Conservation (phyloP, 2,113 vertebrate genomes). For the human (Homo sapiens) region GRCh38 chr18:56972501-56973000, state of each 20-base stretch:
- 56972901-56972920: too few species aligned
- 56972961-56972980: too few species aligned
- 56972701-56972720: neutral
- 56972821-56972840: neutral
- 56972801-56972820: neutral
- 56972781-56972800: neutral
- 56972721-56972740: constrained; percentile 51
- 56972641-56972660: neutral
- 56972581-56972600: constrained; percentile 61
- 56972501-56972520: constrained; percentile 48
- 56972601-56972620: constrained; percentile 64
- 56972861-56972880: too few species aligned
- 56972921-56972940: too few species aligned
- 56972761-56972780: neutral
- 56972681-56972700: constrained; percentile 32
- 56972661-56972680: constrained; percentile 18
- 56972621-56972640: constrained; percentile 29
- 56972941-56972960: too few species aligned
- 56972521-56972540: constrained; percentile 42
- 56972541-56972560: constrained; percentile 28
- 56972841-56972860: too few species aligned
- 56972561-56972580: constrained; percentile 9
- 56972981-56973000: too few species aligned
- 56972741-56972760: neutral
- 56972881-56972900: too few species aligned